phyloP scores from a whole-genome alignment of 2,888 invertebrate genomes.

The Apamea anceps region DNA sequence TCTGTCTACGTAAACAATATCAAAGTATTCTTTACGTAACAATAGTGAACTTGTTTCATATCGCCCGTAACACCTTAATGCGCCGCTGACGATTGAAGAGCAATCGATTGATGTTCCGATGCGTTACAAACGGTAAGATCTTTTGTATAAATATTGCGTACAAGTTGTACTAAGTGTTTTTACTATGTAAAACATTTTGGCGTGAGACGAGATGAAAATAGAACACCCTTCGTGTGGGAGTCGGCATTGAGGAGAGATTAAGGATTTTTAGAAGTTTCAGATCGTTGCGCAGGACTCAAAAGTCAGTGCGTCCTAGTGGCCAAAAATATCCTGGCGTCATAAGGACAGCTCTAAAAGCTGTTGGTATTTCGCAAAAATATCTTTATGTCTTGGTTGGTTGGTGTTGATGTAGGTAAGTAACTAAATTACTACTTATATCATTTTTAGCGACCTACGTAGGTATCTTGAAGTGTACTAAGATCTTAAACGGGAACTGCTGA shows the following conservation, averaged over 20 bases:
- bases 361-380: background rate
- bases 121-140: slow-evolving; percentile 46
- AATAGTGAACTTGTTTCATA: slow-evolving; percentile 41
- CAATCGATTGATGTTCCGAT: slow-evolving; percentile 54
- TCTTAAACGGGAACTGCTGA: background rate
- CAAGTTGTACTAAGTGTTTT: slow-evolving; percentile 56
- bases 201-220: slow-evolving; percentile 34
- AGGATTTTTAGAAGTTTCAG: slow-evolving; percentile 30
- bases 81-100: slow-evolving; percentile 49
- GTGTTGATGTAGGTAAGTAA: background rate
- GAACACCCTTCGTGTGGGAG: slow-evolving; percentile 28
- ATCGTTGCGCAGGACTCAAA: slow-evolving; percentile 8
- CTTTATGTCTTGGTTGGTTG: too few relatives aligned
- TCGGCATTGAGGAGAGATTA: slow-evolving; percentile 19
- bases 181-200: slow-evolving; percentile 45
- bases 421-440: background rate
- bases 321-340: slow-evolving; percentile 15
- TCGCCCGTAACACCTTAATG: slow-evolving; percentile 52
- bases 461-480: background rate
- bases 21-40: slow-evolving; percentile 37
- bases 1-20: slow-evolving; percentile 23
- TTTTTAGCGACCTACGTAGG: background rate
- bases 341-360: background rate
- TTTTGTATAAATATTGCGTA: slow-evolving; percentile 57
- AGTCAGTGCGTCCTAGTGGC: background rate